These are phyloP conservation scores for Tinea pellionella DNA, from an alignment of 2,888 invertebrate species.

Conservation along the genomic window DNA sequence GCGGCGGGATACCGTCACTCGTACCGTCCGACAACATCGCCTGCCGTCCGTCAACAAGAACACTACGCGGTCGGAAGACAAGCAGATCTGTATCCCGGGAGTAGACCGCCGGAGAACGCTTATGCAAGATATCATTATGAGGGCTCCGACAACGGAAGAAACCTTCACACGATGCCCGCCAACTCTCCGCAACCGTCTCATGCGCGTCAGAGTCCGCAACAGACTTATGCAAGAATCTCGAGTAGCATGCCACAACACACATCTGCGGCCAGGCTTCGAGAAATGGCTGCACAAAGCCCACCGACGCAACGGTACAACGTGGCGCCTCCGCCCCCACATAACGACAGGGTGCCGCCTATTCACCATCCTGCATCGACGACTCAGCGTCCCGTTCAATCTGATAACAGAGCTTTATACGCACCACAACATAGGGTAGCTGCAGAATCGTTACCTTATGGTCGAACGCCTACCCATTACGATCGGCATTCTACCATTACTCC, in stretches of 20 bases:
- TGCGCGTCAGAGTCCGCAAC: constrained; percentile 39
- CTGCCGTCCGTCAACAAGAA: constrained; percentile 35
- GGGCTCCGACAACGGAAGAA: constrained; percentile 33
- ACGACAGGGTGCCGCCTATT: constrained; percentile 60
- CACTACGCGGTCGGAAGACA: constrained; percentile 47
- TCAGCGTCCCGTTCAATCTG: constrained; percentile 29
- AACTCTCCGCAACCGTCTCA: constrained; percentile 47
- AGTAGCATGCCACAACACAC: constrained; percentile 48
- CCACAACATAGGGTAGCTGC: constrained; percentile 32
- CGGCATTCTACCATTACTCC: constrained; percentile 35
- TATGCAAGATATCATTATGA: constrained; percentile 52
- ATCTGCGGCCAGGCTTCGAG: constrained; percentile 45
- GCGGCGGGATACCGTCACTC: constrained; percentile 3
- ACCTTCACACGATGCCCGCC: constrained; percentile 20
- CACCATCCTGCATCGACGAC: constrained; percentile 40
- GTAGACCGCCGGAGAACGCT: constrained; percentile 47
- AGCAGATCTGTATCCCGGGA: constrained; percentile 49
- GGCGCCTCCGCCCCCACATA: constrained; percentile 47
- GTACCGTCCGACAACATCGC: constrained; percentile 1
- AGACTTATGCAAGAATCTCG: constrained; percentile 49
- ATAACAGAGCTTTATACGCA: constrained; percentile 36
- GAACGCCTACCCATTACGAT: constrained; percentile 44
- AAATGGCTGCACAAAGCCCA: constrained; percentile 39
- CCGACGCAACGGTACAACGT: constrained; percentile 44
- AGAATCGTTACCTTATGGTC: constrained; percentile 44